Evolutionary conservation across 2,113 vertebrate genomes (phyloP).

Genomic region (Dasypus novemcinctus): DNA sequence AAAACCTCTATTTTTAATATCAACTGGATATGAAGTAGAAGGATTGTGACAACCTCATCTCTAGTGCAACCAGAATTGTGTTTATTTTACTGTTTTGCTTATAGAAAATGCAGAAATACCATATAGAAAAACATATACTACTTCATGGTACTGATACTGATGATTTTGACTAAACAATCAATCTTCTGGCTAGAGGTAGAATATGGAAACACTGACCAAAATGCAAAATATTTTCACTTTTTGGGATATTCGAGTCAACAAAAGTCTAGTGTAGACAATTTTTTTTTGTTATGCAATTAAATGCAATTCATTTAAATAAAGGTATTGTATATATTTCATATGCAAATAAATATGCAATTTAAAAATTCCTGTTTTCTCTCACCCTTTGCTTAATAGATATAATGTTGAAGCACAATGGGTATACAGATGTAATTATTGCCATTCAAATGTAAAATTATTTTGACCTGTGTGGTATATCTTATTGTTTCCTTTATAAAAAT

Average conservation of each 20-base stretch:
- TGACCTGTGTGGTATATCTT: neutral
- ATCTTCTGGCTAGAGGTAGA: neutral
- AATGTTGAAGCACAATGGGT: neutral
- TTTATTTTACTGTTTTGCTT: conserved; percentile 64
- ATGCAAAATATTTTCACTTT: neutral
- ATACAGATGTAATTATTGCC: neutral
- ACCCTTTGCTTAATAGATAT: neutral
- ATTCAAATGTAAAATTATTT: neutral
- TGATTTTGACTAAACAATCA: conserved; percentile 34
- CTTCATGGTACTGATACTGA: neutral
- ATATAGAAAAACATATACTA: neutral
- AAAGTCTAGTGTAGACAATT: neutral
- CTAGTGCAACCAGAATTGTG: conserved; percentile 48
- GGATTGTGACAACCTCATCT: conserved; percentile 66
- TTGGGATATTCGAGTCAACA: neutral
- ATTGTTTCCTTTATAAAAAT: neutral
- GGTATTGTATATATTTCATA: neutral
- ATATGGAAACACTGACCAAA: neutral
- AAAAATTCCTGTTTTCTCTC: neutral
- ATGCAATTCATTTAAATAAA: neutral
- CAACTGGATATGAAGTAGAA: conserved; percentile 67
- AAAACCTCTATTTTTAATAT: conserved; percentile 73
- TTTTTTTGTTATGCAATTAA: neutral
- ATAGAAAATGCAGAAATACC: conserved; percentile 29
- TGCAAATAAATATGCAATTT: neutral